phyloP scores from a whole-genome alignment of 2,888 invertebrate genomes.

The Iselma pallidipennis region DNA sequence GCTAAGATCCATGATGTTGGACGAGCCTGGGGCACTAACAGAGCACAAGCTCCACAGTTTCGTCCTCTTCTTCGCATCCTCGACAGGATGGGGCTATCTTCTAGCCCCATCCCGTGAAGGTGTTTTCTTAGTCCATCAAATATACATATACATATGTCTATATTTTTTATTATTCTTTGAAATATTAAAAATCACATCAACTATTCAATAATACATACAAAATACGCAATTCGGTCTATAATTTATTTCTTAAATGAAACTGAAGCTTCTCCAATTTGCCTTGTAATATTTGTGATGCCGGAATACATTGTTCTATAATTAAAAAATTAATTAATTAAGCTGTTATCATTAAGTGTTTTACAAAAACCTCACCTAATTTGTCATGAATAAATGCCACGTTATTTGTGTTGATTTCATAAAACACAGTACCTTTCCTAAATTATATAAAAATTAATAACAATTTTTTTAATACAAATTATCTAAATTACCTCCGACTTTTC shows the following conservation, averaged over 20 bases:
- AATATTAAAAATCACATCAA: background rate
- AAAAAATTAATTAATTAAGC: constrained; percentile 3
- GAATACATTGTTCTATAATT: constrained; percentile 11
- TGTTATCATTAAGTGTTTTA: background rate
- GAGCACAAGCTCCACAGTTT: too few relatives aligned
- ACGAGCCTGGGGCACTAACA: too few relatives aligned
- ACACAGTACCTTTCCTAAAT: constrained; percentile 26
- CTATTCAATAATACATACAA: background rate
- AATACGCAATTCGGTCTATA: constrained; percentile 11
- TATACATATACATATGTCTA: too few relatives aligned
- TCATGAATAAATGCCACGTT: constrained; percentile 32
- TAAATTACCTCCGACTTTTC: constrained; percentile 47
- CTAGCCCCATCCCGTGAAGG: too few relatives aligned
- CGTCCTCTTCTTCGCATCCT: too few relatives aligned
- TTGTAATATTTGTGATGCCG: background rate
- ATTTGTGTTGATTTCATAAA: constrained; percentile 34
- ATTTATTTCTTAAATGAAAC: constrained; percentile 20
- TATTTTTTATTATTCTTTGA: background rate
- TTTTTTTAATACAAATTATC: background rate
- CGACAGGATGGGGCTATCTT: too few relatives aligned
- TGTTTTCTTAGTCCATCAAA: too few relatives aligned
- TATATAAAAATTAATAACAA: constrained; percentile 3
- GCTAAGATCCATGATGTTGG: too few relatives aligned
- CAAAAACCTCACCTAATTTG: constrained; percentile 44
- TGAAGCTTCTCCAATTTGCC: constrained; percentile 11